Base-by-base conservation (phyloP, 2,888 invertebrate species). In the Synanthedon formicaeformis region DNA sequence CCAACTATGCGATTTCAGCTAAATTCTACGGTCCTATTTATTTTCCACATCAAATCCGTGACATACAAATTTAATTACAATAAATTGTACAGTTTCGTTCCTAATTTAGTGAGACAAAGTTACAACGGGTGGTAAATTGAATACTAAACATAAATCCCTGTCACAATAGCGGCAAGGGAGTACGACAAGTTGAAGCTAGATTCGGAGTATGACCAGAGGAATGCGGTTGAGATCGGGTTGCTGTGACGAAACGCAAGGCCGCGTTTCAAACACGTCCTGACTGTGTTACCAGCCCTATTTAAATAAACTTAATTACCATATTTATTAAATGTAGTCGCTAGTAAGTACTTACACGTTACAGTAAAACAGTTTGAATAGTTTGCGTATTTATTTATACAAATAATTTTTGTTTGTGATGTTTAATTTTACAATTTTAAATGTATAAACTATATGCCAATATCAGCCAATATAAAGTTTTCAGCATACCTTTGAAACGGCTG, bases 181-280 rank as follows among this genome's bases (percentile, higher is more conserved):
- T 62, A 60, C 67, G 68, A 71, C 69, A 66, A 62, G 60, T 64
- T 63, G 70, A 68, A 67, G 65, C 69, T 63, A 59, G 59, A 62
- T 56, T 62, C 61, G 60, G 67, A 66, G 51, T 67, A 49, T 23
- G 23, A 49, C 16, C 49, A 23, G 12, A 18, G 49, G 49, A 49
- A 49, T 49, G 49, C 49, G 49, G 49, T 49, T 23, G 16, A 49
- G 45, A 45, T n/a, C n/a, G 59, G 57, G 59, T 57, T 56, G 56
- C 54, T 55, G 62, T 69, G 65, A 73, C 75, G 75, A 74, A 75
- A 75, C 63, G 65, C 54, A 63, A 69, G 70, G 71, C 69, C 73
- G 56, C 49, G 49, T 18, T 49, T 54, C 34, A 51, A 52, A 51
- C 50, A 51, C 52, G 54, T 54, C 56, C 56, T 56, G 52, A 41